Evolutionary conservation across 2,113 vertebrate genomes (phyloP).

Genomic region (Pomatostomus ruficeps): DNA sequence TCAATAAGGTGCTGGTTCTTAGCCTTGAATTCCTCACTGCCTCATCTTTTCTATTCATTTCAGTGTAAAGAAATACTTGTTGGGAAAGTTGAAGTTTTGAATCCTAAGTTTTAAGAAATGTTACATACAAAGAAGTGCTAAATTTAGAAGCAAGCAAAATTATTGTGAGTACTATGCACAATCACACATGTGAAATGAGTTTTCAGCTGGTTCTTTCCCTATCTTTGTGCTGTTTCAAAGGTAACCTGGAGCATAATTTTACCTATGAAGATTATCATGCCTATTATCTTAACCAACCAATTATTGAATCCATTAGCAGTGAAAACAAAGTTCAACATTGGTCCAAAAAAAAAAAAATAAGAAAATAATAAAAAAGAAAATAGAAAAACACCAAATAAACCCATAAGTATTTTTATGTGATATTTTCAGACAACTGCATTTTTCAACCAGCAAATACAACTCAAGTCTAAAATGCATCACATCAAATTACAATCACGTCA

Average conservation of each 20-base stretch:
- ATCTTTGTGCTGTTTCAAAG: neutral
- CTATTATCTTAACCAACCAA: neutral
- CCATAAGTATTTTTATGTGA: neutral
- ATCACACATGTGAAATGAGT: neutral
- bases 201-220: neutral
- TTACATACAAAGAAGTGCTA: rapidly evolving
- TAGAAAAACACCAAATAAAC: neutral
- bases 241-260: neutral
- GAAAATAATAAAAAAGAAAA: neutral
- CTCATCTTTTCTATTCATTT: neutral
- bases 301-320: neutral
- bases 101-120: neutral
- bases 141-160: neutral
- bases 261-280: neutral
- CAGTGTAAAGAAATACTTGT: neutral
- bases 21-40: neutral
- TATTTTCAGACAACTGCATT: neutral
- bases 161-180: neutral
- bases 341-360: neutral
- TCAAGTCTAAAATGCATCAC: neutral
- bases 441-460: neutral
- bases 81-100: neutral
- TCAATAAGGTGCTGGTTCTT: neutral
- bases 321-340: neutral
- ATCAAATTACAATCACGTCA: neutral